Base-by-base conservation (phyloP, 2,888 invertebrate genomes). In the Yponomeuta sedellus region DNA sequence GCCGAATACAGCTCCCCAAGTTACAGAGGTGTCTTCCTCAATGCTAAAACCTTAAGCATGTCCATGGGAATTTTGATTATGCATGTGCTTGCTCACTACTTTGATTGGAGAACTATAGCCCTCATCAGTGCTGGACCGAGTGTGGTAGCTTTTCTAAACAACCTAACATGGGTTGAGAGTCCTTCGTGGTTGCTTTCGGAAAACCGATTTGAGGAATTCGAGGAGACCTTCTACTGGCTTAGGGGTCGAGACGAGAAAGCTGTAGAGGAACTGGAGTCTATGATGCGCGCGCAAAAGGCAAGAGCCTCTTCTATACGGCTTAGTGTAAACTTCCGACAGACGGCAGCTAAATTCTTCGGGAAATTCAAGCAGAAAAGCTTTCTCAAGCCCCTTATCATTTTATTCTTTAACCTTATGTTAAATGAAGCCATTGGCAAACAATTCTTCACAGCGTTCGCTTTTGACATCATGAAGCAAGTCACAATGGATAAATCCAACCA, bases 351-450 rank as follows among this genome's bases (percentile, higher is more conserved):
- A 0, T 74, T 82, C 34, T 68, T 76, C 0, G 75, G 71, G 25
- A 84, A 82, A 65, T 84, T 85, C 16, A 76, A 72, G 0, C 73
- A 69, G 66, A 78, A 69, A 61, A 80, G 83, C 56, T 87, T 87
- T 16, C 12, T 79, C 0, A 84, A 80, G 68, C 86, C 87, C 0
- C 10, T 77, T 0, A 68, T 75, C 0, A 79, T 73, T 80, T 73
- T 80, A 1, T 64, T 78, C 0, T 71, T 81, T 6, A 74, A 77
- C 12, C 69, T 66, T 0, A 2, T 81, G 1, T 66, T 44, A 86
- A 2, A 66, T 83, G 0, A 86, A 86, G 69, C 74, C 2, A 77
- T 80, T 58, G 85, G 86, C 0, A 75, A 83, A 44, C 85, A 86
- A 56, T 70, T 78, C 0, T 83, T 86, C 16, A 79, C 86, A 0